These are phyloP conservation scores for Eumeta japonica DNA, from an alignment of 1,140 invertebrate genomes.

Conservation along the genomic window DNA sequence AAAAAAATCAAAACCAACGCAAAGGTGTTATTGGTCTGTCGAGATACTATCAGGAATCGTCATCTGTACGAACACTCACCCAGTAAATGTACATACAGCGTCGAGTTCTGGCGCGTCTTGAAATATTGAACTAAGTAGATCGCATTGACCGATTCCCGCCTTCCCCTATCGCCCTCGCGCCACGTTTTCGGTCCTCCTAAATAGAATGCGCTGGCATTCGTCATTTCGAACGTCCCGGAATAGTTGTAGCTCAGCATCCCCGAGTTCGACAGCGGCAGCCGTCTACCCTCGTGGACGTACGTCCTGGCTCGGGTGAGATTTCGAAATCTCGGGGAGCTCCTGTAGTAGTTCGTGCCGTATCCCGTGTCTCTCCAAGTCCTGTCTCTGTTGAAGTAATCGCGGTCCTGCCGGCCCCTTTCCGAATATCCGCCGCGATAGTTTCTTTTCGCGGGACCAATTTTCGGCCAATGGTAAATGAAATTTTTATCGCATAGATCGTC, in stretches of 20 bases:
- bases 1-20: neutral
- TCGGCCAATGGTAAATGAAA: conserved; percentile 25
- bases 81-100: conserved; percentile 33
- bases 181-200: conserved; percentile 13
- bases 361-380: conserved; percentile 12
- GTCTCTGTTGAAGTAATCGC: neutral
- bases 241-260: conserved; percentile 28
- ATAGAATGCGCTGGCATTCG: conserved; percentile 25
- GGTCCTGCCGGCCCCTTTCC: neutral
- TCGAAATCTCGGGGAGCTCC: conserved; percentile 23
- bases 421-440: neutral
- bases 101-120: conserved; percentile 39
- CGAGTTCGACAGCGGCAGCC: conserved; percentile 20
- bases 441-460: no score
- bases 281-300: conserved; percentile 17
- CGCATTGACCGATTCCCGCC: neutral
- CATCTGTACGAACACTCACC: conserved; percentile 21
- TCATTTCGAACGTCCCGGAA: conserved; percentile 25
- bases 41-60: neutral
- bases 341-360: conserved; percentile 28
- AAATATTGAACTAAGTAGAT: conserved; percentile 37
- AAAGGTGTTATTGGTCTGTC: neutral
- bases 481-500: conserved; percentile 26
- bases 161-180: neutral
- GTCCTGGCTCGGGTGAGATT: conserved; percentile 26